These are phyloP conservation scores for Scrobipalpa costella DNA, from an alignment of 2,888 invertebrate species.

Conservation along the genomic window DNA sequence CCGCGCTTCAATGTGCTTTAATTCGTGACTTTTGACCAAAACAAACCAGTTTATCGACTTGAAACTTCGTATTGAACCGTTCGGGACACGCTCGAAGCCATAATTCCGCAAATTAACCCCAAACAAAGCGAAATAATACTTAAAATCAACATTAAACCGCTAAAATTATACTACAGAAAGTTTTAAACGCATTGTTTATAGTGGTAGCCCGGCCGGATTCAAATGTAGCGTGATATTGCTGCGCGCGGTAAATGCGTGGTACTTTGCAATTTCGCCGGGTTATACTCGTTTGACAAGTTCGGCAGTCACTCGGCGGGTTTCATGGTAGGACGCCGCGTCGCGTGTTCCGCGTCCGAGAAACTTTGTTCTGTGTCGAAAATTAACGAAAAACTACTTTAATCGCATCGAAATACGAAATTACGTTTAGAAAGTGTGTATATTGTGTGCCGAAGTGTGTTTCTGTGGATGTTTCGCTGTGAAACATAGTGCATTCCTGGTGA, in stretches of 20 bases:
- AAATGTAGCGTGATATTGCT: constrained; percentile 59
- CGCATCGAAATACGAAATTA: constrained; percentile 52
- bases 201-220: constrained; percentile 61
- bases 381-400: constrained; percentile 52
- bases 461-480: constrained; percentile 54
- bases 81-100: constrained; percentile 61
- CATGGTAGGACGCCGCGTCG: constrained; percentile 54
- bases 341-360: constrained; percentile 54
- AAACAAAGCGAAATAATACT: constrained; percentile 53
- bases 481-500: constrained; percentile 64
- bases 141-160: constrained; percentile 51
- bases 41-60: constrained; percentile 60
- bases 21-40: constrained; percentile 65
- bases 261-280: constrained; percentile 64
- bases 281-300: constrained; percentile 62
- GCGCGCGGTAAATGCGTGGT: constrained; percentile 51
- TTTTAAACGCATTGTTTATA: constrained; percentile 65
- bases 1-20: constrained; percentile 22
- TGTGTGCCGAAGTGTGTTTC: constrained; percentile 52
- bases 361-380: constrained; percentile 63
- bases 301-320: constrained; percentile 60
- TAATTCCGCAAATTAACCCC: constrained; percentile 57
- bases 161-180: constrained; percentile 50
- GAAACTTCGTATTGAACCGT: constrained; percentile 46
- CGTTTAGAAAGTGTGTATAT: constrained; percentile 50